Conservation (phyloP, 1,140 invertebrate species). For the Mercenaria mercenaria region DNA sequence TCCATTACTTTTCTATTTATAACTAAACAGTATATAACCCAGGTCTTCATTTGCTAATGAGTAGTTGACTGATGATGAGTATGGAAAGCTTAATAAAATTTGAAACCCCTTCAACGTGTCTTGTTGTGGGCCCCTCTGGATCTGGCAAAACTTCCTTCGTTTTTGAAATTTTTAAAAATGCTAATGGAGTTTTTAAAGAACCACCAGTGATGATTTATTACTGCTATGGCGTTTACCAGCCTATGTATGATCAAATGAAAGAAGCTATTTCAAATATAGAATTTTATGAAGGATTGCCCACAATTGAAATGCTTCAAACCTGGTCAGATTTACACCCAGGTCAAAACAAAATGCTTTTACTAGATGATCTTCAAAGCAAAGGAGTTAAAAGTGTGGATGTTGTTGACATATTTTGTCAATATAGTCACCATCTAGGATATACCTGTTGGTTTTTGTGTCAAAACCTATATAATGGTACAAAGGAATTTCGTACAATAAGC, state of each 20-base stretch:
- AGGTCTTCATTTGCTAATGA: too few species aligned
- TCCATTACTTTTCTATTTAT: too few species aligned
- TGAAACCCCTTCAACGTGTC: background rate
- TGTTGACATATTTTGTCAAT: slow-evolving; percentile 30
- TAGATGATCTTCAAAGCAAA: slow-evolving; percentile 44
- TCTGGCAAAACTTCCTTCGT: background rate
- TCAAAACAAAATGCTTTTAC: slow-evolving; percentile 1
- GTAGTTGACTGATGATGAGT: too few species aligned
- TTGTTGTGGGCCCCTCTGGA: background rate
- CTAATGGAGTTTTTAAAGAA: slow-evolving; percentile 12
- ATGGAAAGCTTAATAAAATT: background rate
- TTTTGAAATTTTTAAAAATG: slow-evolving; percentile 6
- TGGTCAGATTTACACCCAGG: background rate
- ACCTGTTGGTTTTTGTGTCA: background rate
- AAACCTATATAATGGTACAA: slow-evolving; percentile 46
- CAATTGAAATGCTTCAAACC: background rate
- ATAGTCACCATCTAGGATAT: background rate
- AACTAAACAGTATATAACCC: too few species aligned
- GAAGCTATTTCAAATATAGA: slow-evolving; percentile 8
- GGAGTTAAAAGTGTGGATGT: background rate
- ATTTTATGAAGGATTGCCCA: slow-evolving; percentile 34
- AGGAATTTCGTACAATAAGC: slow-evolving; percentile 35
- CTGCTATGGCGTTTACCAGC: slow-evolving; percentile 39
- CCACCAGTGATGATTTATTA: background rate
- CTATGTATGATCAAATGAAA: slow-evolving; percentile 35